Conservation (phyloP, 2,113 vertebrate genomes). For the Mohoua ochrocephala region DNA sequence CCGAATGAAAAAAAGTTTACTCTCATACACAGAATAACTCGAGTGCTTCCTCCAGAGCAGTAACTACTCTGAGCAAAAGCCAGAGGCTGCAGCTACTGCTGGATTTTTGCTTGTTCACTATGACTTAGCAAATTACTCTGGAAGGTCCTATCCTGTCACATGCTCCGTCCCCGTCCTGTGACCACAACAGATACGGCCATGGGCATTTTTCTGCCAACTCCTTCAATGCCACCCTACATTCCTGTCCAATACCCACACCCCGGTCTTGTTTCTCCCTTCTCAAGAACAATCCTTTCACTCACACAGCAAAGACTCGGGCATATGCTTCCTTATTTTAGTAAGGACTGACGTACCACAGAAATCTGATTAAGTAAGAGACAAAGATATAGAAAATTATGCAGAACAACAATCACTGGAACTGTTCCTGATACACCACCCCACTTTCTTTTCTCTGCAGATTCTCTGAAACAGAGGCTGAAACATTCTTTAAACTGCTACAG, state of each 20-base stretch:
- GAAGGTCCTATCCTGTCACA: constrained; percentile 10
- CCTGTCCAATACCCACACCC: not conserved
- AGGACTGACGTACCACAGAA: not conserved
- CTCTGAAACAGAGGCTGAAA: not conserved
- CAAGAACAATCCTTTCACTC: not conserved
- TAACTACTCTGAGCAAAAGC: not conserved
- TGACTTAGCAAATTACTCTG: constrained; percentile 43
- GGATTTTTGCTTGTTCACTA: constrained; percentile 43
- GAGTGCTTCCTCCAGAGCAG: not conserved
- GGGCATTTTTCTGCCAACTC: not conserved
- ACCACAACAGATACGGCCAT: not conserved
- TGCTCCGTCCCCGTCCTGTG: not conserved
- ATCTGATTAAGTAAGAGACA: not conserved
- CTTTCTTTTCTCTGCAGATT: not conserved
- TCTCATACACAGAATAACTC: not conserved
- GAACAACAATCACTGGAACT: not conserved
- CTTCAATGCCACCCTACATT: not conserved
- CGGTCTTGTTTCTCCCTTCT: not conserved
- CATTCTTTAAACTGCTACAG: not conserved
- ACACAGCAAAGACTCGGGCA: not conserved
- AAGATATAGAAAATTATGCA: not conserved
- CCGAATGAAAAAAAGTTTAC: not conserved
- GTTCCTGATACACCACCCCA: not conserved
- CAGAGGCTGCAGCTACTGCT: not conserved
- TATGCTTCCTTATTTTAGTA: not conserved